Conservation (phyloP, 1,140 invertebrate genomes). For the Agrypnia vestita region DNA sequence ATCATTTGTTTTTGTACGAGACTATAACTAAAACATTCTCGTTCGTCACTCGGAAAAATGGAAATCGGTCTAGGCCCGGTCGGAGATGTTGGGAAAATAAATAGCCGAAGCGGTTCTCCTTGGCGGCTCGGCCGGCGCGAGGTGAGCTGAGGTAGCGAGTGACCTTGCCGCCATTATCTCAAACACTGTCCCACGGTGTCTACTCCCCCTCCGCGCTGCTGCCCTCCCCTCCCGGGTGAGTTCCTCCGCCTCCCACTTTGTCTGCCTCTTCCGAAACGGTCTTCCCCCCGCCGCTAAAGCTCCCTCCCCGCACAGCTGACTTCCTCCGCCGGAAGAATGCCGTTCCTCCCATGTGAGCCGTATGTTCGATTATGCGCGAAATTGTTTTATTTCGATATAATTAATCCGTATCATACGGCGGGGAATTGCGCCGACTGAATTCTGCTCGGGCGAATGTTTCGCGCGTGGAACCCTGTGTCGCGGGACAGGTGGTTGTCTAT, state of each 20-base stretch:
- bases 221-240: neutral
- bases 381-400: slow-evolving; percentile 29
- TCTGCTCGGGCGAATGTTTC: slow-evolving; percentile 3
- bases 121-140: slow-evolving; percentile 7
- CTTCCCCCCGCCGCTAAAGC: neutral
- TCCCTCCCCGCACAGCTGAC: slow-evolving; percentile 14
- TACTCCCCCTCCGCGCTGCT: slow-evolving; percentile 4
- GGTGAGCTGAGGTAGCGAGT: slow-evolving; percentile 30
- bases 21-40: no score
- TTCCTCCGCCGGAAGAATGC: slow-evolving; percentile 31
- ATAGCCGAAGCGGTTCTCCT: slow-evolving; percentile 35
- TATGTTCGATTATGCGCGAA: slow-evolving; percentile 23
- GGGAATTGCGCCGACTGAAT: neutral
- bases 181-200: slow-evolving; percentile 40
- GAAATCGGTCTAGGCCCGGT: neutral
- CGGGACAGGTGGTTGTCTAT: neutral
- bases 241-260: slow-evolving; percentile 26
- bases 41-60: slow-evolving; percentile 29
- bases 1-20: neutral
- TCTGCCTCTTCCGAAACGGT: slow-evolving; percentile 16
- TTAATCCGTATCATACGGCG: slow-evolving; percentile 6
- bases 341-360: slow-evolving; percentile 32
- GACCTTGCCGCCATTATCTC: slow-evolving; percentile 36
- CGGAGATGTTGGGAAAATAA: slow-evolving; percentile 38
- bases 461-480: neutral